Evolutionary conservation across 2,797 vertebrate species (phyloP).

Genomic region (Pangasius krempfi): DNA sequence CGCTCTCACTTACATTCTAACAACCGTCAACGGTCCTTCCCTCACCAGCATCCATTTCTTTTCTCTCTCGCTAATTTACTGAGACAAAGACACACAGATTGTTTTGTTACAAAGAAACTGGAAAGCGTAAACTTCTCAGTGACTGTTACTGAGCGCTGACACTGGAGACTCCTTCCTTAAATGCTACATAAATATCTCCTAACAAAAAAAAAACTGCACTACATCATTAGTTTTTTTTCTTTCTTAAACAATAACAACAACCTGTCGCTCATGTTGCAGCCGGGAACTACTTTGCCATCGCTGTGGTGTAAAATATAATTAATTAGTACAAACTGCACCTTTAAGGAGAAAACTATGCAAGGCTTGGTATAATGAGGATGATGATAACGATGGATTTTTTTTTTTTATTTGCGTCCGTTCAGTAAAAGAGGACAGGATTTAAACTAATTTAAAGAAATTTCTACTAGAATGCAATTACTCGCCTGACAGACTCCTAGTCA

Average conservation of each 20-base stretch:
- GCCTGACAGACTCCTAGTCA: background rate
- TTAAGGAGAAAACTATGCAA: background rate
- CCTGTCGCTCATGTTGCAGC: too few relatives aligned
- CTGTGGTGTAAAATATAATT: background rate
- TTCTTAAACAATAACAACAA: background rate
- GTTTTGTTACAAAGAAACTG: too few relatives aligned
- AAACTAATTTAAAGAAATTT: background rate
- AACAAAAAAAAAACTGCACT: background rate
- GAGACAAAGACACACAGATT: too few relatives aligned
- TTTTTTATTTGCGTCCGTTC: background rate
- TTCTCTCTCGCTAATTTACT: background rate
- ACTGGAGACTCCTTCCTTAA: background rate
- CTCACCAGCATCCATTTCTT: background rate
- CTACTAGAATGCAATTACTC: background rate
- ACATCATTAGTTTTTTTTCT: too few relatives aligned
- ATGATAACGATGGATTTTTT: background rate
- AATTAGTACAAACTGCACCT: background rate
- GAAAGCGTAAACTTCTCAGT: background rate
- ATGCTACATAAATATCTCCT: background rate
- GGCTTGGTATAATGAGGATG: background rate
- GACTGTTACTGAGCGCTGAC: background rate
- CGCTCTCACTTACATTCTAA: too few relatives aligned
- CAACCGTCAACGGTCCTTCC: too few relatives aligned
- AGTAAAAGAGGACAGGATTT: background rate
- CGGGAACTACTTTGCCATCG: too few relatives aligned